These are phyloP conservation scores for Hydropsyche betteni DNA, from an alignment of 2,888 invertebrate species.

Conservation along the genomic window DNA sequence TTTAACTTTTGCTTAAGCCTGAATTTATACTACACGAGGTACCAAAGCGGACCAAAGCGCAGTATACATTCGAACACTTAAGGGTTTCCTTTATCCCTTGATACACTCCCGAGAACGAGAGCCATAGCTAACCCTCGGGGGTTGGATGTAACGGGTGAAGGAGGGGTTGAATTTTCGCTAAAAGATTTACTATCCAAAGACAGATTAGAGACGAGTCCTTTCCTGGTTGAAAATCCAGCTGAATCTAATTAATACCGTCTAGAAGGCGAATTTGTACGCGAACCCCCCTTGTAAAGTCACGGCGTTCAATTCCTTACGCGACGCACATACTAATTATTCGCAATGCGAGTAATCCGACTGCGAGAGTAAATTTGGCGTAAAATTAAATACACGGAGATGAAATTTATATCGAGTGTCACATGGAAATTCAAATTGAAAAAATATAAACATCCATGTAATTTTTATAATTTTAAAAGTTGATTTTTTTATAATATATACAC, in stretches of 20 bases:
- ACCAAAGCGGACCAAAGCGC: slow-evolving; percentile 6
- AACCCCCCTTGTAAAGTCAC: slow-evolving; percentile 8
- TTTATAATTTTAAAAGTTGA: too few species aligned
- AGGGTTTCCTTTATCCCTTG: slow-evolving; percentile 33
- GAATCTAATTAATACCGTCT: slow-evolving; percentile 29
- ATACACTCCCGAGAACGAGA: slow-evolving; percentile 31
- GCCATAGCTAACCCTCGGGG: neutral
- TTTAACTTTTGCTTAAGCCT: slow-evolving; percentile 1
- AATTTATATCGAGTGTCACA: too few species aligned
- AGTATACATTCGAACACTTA: slow-evolving; percentile 28
- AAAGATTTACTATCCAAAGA: slow-evolving; percentile 37
- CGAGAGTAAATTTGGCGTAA: too few species aligned
- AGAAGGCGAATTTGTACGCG: neutral
- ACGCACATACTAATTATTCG: slow-evolving; percentile 15
- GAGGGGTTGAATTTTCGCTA: slow-evolving; percentile 2
- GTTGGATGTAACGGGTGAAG: neutral
- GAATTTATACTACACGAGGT: slow-evolving; percentile 22
- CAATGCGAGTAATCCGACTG: too few species aligned
- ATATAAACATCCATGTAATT: too few species aligned
- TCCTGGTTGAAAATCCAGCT: slow-evolving; percentile 12
- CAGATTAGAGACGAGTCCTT: slow-evolving; percentile 33
- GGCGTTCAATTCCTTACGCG: slow-evolving; percentile 16
- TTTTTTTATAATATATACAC: too few species aligned
- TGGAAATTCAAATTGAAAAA: too few species aligned
- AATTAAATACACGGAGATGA: too few species aligned